phyloP scores from a whole-genome alignment of 2,113 vertebrate genomes.

The Oreochromis spilurus region DNA sequence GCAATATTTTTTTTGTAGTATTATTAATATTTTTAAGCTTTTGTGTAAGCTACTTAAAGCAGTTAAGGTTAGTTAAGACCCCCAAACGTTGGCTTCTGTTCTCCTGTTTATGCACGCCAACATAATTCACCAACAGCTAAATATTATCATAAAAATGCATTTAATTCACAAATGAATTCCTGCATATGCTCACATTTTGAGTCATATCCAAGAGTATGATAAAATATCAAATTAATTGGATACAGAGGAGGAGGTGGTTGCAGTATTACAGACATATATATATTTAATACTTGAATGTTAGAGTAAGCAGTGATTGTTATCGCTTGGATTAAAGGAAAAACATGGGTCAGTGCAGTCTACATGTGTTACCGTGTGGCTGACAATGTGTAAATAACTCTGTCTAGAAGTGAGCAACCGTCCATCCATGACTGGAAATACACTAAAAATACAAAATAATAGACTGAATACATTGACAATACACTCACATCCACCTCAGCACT shows the following conservation, averaged over 20 bases:
- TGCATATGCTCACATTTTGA: background rate
- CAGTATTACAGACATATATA: background rate
- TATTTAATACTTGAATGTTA: background rate
- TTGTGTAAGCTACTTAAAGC: background rate
- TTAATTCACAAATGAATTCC: background rate
- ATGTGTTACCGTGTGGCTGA: background rate
- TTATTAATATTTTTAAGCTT: background rate
- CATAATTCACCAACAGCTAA: background rate
- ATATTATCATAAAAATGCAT: background rate
- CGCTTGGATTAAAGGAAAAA: background rate
- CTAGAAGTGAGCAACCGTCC: background rate
- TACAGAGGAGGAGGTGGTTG: background rate
- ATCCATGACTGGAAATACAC: background rate
- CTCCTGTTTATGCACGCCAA: background rate
- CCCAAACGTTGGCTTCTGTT: background rate
- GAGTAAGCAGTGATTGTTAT: background rate
- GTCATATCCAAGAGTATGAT: background rate
- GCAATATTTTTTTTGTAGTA: background rate
- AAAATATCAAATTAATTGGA: background rate
- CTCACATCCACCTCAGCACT: background rate
- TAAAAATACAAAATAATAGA: background rate
- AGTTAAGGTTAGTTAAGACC: background rate
- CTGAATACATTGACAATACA: background rate
- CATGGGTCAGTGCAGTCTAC: background rate
- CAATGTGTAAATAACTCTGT: background rate